These are phyloP conservation scores for Euphonia xanthogaster DNA, from an alignment of 2,797 vertebrate genomes.

Conservation along the genomic window DNA sequence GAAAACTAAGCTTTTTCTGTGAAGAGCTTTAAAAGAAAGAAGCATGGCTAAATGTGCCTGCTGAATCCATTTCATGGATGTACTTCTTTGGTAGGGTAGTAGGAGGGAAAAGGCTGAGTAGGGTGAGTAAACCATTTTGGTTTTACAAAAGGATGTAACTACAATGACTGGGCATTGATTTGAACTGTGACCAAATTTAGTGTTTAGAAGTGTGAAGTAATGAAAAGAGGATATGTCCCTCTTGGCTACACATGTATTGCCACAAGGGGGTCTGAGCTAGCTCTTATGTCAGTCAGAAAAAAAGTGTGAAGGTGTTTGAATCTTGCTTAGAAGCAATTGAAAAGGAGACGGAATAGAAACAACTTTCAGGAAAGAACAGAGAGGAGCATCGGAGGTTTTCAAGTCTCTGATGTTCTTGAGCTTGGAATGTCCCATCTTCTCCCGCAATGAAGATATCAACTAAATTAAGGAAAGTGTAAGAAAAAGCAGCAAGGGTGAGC, in stretches of 20 bases:
- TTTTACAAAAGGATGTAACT: background rate
- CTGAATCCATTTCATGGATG: background rate
- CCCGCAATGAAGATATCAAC: rapidly evolving
- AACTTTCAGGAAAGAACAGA: background rate
- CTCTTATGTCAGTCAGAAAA: background rate
- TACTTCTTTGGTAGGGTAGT: background rate
- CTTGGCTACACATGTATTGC: background rate
- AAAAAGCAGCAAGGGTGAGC: background rate
- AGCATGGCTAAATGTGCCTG: rapidly evolving
- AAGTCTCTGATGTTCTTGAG: background rate
- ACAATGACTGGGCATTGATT: background rate
- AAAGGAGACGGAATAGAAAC: background rate
- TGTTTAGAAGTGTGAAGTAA: background rate
- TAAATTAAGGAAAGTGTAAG: background rate
- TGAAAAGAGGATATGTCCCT: background rate
- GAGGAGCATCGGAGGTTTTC: rapidly evolving
- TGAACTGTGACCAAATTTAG: background rate
- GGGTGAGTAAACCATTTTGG: rapidly evolving
- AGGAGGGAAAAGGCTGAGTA: background rate
- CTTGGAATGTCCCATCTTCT: background rate
- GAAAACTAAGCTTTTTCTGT: background rate
- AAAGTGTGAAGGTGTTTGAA: background rate
- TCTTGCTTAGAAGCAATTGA: background rate
- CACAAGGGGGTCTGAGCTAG: background rate
- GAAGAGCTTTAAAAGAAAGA: background rate